Percentiles rank a stretch among this genome's conserved stretches.
phyloP scores from a whole-genome alignment of 2,797 vertebrate species.

The Micrastur ruficollis region DNA sequence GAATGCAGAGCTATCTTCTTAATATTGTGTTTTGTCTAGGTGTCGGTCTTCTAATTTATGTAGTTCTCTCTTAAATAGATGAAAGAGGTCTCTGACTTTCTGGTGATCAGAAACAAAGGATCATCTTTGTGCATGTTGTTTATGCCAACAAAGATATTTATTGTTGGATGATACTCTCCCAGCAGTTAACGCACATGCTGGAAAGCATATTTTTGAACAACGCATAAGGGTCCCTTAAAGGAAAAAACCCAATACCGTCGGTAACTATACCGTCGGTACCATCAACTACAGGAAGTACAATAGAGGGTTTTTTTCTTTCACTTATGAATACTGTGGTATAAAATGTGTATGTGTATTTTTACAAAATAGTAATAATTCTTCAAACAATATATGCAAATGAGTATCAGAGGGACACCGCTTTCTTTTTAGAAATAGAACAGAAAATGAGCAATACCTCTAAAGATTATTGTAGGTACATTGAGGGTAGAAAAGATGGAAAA shows the following conservation, averaged over 20 bases:
- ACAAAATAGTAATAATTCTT: not conserved
- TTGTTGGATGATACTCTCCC: slow-evolving; percentile 83
- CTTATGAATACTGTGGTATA: not conserved
- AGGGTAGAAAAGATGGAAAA: not conserved
- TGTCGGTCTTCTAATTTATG: not conserved
- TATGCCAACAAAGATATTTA: slow-evolving; percentile 80
- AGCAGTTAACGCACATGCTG: slow-evolving; percentile 80
- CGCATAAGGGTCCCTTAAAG: slow-evolving; percentile 74
- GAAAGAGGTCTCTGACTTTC: slow-evolving; percentile 82
- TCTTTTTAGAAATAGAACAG: not conserved
- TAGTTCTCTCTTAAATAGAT: slow-evolving; percentile 54
- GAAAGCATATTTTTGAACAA: slow-evolving; percentile 82
- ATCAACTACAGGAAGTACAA: slow-evolving; percentile 85
- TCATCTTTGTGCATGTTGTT: slow-evolving; percentile 79
- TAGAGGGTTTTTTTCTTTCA: not conserved
- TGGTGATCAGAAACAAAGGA: slow-evolving; percentile 83
- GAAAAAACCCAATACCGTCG: slow-evolving; percentile 71
- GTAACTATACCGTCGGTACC: slow-evolving; percentile 79
- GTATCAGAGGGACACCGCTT: not conserved
- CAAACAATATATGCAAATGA: not conserved
- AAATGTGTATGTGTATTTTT: not conserved
- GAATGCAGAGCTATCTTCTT: not conserved
- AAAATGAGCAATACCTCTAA: not conserved
- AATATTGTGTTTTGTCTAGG: not conserved
- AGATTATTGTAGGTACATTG: not conserved